These are phyloP conservation scores for Sicus ferrugineus DNA, from an alignment of 2,888 invertebrate species.

Conservation along the genomic window DNA sequence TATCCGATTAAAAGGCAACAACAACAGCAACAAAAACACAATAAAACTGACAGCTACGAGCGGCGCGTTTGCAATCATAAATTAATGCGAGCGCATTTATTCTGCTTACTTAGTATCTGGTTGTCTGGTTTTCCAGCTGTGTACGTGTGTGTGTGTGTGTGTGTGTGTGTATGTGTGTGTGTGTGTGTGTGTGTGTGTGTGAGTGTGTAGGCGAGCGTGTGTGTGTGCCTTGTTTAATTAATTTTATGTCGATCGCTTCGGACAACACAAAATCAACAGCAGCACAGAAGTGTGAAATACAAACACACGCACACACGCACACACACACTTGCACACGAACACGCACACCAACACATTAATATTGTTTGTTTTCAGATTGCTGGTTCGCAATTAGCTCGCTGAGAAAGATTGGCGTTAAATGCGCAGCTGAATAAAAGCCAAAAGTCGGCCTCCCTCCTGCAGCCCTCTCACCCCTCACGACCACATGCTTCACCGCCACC, in stretches of 20 bases:
- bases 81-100: constrained; percentile 22
- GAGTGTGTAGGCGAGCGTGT: constrained; percentile 29
- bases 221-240: constrained; percentile 37
- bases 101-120: constrained; percentile 1
- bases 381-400: not conserved
- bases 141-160: constrained; percentile 7
- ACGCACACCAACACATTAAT: constrained; percentile 1
- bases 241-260: constrained; percentile 28
- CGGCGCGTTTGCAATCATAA: constrained; percentile 13
- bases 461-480: not conserved
- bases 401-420: not conserved
- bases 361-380: constrained; percentile 13
- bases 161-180: constrained; percentile 7
- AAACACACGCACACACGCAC: constrained; percentile 8
- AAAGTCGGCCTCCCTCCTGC: not conserved
- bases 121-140: constrained; percentile 4
- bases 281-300: constrained; percentile 25
- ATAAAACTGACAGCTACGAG: too few species aligned
- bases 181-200: not conserved
- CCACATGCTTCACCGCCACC: not conserved
- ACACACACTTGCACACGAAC: not conserved
- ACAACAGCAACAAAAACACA: constrained; percentile 25
- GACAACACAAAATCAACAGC: constrained; percentile 2
- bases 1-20: constrained; percentile 37
- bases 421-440: not conserved